Conservation (phyloP, 2,797 vertebrate species). For the Peromyscus eremicus region DNA sequence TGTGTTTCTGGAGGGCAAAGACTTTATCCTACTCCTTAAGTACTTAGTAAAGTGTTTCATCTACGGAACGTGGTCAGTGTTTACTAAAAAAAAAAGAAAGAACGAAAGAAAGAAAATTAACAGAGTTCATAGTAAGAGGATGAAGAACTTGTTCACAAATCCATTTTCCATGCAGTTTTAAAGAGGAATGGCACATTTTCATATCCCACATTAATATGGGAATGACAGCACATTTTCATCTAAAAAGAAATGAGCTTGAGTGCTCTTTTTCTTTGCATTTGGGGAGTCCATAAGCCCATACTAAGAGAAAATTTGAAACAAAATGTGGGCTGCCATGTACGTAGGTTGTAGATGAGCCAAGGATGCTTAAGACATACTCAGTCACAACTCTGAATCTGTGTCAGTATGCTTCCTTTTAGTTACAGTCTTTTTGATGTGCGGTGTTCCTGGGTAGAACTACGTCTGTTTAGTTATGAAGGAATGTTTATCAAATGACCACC, state of each 20-base stretch:
- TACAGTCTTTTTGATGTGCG: background rate
- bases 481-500: background rate
- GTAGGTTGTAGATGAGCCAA: background rate
- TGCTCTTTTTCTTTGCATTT: background rate
- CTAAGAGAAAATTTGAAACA: background rate
- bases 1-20: background rate
- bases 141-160: background rate
- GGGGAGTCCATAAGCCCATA: background rate
- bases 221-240: background rate
- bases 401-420: background rate
- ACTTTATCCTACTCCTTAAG: background rate
- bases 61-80: background rate
- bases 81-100: background rate
- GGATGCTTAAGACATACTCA: background rate
- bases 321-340: background rate
- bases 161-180: background rate
- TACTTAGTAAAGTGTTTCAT: background rate
- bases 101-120: background rate
- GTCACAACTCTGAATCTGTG: background rate
- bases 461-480: background rate
- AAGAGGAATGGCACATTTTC: background rate
- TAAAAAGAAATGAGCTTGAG: background rate
- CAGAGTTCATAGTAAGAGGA: background rate
- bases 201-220: background rate
- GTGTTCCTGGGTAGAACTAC: constrained; percentile 27